Conservation (phyloP, 2,113 vertebrate species). For the Prolemur simus region DNA sequence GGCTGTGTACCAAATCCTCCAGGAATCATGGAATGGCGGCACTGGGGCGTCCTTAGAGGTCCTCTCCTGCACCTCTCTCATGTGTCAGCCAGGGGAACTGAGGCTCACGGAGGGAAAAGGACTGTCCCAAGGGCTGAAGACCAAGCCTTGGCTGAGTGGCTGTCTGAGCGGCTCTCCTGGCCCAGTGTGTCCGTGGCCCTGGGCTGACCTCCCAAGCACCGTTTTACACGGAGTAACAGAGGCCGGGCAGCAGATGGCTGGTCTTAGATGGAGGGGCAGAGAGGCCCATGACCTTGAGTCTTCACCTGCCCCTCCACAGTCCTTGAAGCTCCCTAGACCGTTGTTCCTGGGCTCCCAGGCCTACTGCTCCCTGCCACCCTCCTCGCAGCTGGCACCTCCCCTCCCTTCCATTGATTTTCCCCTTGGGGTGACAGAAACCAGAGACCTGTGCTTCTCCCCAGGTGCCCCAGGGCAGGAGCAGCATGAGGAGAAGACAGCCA, state of each 20-base stretch:
- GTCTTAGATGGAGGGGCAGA: neutral
- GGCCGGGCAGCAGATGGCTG: neutral
- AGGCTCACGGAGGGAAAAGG: neutral
- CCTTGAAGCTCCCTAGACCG: neutral
- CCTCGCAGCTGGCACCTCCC: neutral
- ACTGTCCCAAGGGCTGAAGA: neutral
- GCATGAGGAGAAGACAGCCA: neutral
- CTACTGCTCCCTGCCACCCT: neutral
- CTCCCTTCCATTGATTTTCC: neutral
- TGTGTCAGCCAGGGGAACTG: neutral
- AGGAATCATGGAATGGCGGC: neutral
- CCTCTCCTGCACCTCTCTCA: neutral
- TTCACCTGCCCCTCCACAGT: neutral
- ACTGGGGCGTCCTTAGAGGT: too few relatives aligned
- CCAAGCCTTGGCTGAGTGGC: neutral
- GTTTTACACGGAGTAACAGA: neutral
- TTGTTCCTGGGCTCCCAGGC: neutral
- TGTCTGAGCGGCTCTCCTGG: neutral
- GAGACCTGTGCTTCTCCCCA: neutral
- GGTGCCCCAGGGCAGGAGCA: too few relatives aligned
- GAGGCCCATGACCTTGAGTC: neutral
- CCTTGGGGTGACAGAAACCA: neutral
- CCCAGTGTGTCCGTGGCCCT: neutral
- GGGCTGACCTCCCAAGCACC: neutral
- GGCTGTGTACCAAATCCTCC: accelerated